phyloP scores from a whole-genome alignment of 1,140 invertebrate genomes.

The Mamestra configurata region DNA sequence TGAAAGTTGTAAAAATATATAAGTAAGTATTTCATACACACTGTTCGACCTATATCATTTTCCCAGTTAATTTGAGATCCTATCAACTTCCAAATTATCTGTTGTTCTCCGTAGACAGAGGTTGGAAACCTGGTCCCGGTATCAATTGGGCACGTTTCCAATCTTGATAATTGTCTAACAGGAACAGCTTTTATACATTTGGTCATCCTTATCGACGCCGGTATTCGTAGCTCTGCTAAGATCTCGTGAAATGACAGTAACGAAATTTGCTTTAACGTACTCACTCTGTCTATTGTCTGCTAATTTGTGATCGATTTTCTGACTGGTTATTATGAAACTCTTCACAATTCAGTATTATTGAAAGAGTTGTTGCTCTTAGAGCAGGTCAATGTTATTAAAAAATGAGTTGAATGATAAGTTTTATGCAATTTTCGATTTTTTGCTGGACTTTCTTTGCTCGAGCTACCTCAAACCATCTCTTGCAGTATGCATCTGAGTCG shows the following conservation, averaged over 20 bases:
- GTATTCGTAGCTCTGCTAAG: background rate
- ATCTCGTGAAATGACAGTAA: background rate
- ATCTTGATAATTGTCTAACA: constrained; percentile 26
- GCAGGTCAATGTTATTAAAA: too few species aligned
- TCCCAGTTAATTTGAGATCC: background rate
- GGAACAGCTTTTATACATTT: constrained; percentile 5
- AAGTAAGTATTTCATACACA: too few species aligned
- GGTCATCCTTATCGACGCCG: background rate
- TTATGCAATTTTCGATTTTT: too few species aligned
- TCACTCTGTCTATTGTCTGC: background rate
- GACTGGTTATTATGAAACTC: too few species aligned
- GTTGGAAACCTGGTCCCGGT: background rate
- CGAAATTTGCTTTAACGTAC: background rate
- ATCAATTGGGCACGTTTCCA: constrained; percentile 29
- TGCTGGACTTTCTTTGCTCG: too few species aligned
- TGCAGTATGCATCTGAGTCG: too few species aligned
- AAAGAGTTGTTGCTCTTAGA: too few species aligned
- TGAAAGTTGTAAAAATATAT: too few species aligned
- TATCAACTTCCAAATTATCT: background rate
- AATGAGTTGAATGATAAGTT: too few species aligned
- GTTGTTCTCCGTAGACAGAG: background rate
- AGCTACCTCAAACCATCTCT: too few species aligned
- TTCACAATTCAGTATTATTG: too few species aligned
- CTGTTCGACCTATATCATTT: too few species aligned
- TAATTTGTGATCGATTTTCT: background rate